These are phyloP conservation scores for Labrus mixtus DNA, from an alignment of 2,113 vertebrate genomes.

Conservation along the genomic window DNA sequence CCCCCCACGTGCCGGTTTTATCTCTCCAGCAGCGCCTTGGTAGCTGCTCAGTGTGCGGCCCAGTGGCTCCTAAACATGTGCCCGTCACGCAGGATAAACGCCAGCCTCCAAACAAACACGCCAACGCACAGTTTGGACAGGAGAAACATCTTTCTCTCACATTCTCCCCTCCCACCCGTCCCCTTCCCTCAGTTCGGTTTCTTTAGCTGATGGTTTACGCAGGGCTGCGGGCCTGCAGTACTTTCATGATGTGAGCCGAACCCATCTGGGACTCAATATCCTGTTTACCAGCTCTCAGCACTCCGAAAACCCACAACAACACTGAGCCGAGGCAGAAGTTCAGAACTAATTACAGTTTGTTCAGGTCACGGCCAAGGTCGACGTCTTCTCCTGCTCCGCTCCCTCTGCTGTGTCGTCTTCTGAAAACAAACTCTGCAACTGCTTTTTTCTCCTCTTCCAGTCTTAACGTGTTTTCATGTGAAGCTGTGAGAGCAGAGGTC, in stretches of 20 bases:
- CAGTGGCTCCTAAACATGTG: conserved; percentile 51
- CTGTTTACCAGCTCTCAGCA: conserved; percentile 76
- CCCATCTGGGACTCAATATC: conserved; percentile 72
- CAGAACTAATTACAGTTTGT: conserved; percentile 62
- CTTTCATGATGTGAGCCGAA: conserved; percentile 66
- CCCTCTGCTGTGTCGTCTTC: too few relatives aligned
- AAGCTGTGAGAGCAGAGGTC: too few relatives aligned
- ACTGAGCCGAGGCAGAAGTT: conserved; percentile 63
- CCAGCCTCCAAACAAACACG: conserved; percentile 30
- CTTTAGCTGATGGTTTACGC: conserved; percentile 29
- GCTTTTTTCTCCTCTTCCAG: too few relatives aligned
- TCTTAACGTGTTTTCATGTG: too few relatives aligned
- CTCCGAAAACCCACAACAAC: conserved; percentile 63
- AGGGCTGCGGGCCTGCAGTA: conserved; percentile 46
- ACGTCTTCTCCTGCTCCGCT: too few relatives aligned
- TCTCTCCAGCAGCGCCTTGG: conserved; percentile 48
- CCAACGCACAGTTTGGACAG: conserved; percentile 25
- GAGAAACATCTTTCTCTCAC: conserved; percentile 29
- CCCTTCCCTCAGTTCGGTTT: conserved; percentile 18
- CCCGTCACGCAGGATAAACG: conserved; percentile 52
- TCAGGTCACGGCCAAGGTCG: conserved; percentile 37
- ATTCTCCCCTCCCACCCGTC: not conserved
- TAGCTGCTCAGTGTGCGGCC: conserved; percentile 51
- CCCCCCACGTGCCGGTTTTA: conserved; percentile 45
- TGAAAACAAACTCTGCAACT: too few relatives aligned